These are phyloP conservation scores for Pangasianodon hypophthalmus DNA, from an alignment of 2,113 vertebrate species.

Conservation along the genomic window DNA sequence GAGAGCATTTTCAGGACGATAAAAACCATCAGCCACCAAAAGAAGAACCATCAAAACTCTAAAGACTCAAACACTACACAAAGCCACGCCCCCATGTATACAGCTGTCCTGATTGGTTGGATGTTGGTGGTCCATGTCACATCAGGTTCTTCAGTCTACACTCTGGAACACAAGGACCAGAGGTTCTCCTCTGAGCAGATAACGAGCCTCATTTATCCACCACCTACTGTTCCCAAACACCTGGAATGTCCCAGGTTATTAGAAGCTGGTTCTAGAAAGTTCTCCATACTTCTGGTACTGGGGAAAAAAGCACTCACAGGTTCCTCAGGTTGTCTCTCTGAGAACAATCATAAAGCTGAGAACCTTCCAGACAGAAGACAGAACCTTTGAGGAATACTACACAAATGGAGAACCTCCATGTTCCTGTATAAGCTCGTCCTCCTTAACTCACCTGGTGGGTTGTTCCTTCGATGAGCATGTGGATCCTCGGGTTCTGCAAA, in stretches of 20 bases:
- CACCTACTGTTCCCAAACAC: not conserved
- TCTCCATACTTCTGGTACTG: not conserved
- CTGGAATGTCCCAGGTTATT: not conserved
- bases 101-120: not conserved
- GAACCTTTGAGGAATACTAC: not conserved
- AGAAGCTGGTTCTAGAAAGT: not conserved
- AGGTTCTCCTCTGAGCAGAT: not conserved
- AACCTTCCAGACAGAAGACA: not conserved
- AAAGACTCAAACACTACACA: too few relatives aligned
- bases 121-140: not conserved
- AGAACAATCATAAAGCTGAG: not conserved
- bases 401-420: not conserved
- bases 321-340: not conserved
- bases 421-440: not conserved
- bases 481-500: slow-evolving; percentile 92
- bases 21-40: not conserved
- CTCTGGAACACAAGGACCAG: not conserved
- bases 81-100: not conserved
- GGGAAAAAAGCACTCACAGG: not conserved
- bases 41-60: not conserved
- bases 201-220: not conserved
- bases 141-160: not conserved
- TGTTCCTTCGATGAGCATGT: slow-evolving; percentile 79
- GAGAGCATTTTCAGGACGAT: not conserved
- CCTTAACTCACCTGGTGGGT: slow-evolving; percentile 73